Evolutionary conservation across 2,113 vertebrate species (phyloP).

Genomic region (Gnathonemus longibarbis): DNA sequence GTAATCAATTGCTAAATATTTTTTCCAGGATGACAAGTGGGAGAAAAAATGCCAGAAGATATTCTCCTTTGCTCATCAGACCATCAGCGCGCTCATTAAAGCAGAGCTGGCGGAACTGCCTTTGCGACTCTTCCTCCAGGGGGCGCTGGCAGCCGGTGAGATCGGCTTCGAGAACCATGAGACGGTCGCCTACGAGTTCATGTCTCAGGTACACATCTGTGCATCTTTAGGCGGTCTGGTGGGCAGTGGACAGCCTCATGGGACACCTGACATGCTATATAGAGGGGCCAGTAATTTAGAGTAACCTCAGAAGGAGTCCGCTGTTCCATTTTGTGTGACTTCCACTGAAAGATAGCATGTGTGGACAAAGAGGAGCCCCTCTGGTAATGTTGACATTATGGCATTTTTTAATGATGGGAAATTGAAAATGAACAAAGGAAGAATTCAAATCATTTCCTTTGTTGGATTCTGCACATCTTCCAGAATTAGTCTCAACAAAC

Average conservation of each 20-base stretch:
- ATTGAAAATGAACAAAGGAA: background rate
- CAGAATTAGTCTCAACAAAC: background rate
- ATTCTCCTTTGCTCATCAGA: slow-evolving; percentile 96
- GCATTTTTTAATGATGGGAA: background rate
- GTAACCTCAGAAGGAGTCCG: background rate
- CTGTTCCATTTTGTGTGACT: background rate
- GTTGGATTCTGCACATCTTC: background rate
- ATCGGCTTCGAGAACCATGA: slow-evolving; percentile 98
- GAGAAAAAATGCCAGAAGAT: slow-evolving; percentile 99
- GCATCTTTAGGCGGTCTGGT: background rate
- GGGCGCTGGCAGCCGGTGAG: slow-evolving; percentile 89
- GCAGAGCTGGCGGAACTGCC: slow-evolving; percentile 92
- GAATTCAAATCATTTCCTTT: background rate
- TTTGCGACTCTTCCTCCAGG: slow-evolving; percentile 91
- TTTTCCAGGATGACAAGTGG: slow-evolving; percentile 90
- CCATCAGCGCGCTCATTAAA: slow-evolving; percentile 95
- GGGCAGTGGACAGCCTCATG: background rate
- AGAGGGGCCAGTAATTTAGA: background rate
- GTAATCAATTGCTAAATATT: background rate
- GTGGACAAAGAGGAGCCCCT: background rate
- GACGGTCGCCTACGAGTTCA: slow-evolving; percentile 97
- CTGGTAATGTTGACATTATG: background rate
- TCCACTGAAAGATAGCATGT: background rate
- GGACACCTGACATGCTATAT: background rate
- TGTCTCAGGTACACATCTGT: slow-evolving; percentile 80